A percentile compares a stretch with the other conserved stretches of the same genome.
Evolutionary conservation across 2,888 invertebrate species (phyloP).

Genomic region (Drosophila quasianomalipes): DNA sequence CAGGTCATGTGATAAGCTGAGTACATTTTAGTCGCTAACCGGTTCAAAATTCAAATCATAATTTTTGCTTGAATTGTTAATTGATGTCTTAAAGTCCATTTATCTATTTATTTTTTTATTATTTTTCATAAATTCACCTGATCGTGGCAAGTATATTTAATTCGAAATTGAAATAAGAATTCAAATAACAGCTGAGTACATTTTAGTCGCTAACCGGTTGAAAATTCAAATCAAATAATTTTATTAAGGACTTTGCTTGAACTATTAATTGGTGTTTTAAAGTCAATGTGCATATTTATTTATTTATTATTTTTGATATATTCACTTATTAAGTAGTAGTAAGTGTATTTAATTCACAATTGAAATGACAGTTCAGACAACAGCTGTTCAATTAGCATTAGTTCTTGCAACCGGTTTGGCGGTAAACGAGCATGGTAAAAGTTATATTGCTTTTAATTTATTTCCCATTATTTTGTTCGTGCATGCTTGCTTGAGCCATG

Average conservation of each 20-base stretch:
- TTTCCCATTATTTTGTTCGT: constrained; percentile 1
- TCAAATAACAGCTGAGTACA: neutral
- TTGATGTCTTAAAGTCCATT: neutral
- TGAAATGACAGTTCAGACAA: neutral
- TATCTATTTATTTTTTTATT: no score
- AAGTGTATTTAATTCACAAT: neutral
- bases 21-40: neutral
- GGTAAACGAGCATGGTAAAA: neutral
- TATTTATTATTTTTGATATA: neutral
- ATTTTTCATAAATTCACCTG: neutral
- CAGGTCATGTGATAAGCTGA: neutral
- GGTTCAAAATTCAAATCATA: neutral
- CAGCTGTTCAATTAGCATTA: neutral
- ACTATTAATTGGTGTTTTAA: neutral
- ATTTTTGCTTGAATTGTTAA: neutral
- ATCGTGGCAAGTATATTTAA: neutral
- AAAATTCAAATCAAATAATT: neutral
- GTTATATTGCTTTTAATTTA: neutral
- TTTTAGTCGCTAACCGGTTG: neutral
- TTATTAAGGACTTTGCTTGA: neutral
- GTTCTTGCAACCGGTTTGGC: neutral
- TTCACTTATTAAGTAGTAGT: neutral
- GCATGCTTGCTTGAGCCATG: neutral
- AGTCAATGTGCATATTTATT: neutral
- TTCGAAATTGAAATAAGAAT: neutral